These are phyloP conservation scores for Drosophila ficusphila DNA, from an alignment of 1,140 invertebrate species.

Conservation along the genomic window DNA sequence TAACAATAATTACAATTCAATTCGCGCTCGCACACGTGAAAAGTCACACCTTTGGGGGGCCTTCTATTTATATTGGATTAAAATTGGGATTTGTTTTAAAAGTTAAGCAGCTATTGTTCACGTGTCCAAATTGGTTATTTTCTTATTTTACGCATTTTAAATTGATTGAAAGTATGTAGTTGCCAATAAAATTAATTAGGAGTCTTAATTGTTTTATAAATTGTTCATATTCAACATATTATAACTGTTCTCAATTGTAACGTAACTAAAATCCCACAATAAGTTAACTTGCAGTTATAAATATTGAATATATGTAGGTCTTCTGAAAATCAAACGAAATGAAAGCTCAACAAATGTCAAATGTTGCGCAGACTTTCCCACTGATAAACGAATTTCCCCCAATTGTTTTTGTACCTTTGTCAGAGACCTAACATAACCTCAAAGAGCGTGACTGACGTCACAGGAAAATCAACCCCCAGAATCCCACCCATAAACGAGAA, in stretches of 20 bases:
- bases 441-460: constrained; percentile 32
- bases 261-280: too few species aligned
- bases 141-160: neutral
- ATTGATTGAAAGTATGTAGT: too few species aligned
- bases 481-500: neutral
- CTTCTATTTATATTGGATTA: neutral
- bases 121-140: neutral
- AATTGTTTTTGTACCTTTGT: neutral
- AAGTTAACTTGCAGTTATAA: too few species aligned
- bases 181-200: too few species aligned
- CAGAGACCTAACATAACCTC: constrained; percentile 30
- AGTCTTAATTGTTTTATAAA: too few species aligned
- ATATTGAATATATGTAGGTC: too few species aligned
- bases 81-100: neutral
- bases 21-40: constrained; percentile 7
- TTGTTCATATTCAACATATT: too few species aligned
- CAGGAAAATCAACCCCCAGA: constrained; percentile 24
- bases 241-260: too few species aligned
- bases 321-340: neutral
- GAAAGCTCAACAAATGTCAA: neutral
- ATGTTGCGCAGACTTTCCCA: constrained; percentile 7
- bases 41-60: constrained; percentile 6
- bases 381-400: neutral
- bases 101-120: neutral
- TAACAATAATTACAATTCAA: constrained; percentile 27